These are phyloP conservation scores for Nipponacmea schrenckii DNA, from an alignment of 2,888 invertebrate species.

Conservation along the genomic window DNA sequence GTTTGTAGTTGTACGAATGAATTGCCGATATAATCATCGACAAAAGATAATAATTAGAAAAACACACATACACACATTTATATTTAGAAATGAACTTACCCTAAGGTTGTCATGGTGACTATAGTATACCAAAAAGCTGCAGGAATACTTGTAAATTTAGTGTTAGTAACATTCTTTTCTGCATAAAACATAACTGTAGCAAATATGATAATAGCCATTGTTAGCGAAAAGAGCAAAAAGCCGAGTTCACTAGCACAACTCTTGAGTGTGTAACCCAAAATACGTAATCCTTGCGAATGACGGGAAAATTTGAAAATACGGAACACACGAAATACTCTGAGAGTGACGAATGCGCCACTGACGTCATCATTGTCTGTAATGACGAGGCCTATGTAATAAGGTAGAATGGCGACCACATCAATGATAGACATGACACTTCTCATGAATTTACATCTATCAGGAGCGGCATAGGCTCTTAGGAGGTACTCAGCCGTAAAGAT, in stretches of 20 bases:
- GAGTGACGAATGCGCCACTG: slow-evolving; percentile 97
- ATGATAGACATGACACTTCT: slow-evolving; percentile 99
- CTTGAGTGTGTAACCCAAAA: slow-evolving; percentile 98
- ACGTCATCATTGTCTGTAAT: slow-evolving; percentile 98
- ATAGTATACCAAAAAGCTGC: slow-evolving; percentile 99
- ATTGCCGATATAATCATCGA: too few species aligned
- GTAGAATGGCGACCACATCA: slow-evolving; percentile 98
- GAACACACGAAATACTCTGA: slow-evolving; percentile 98
- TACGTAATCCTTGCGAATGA: slow-evolving; percentile 97
- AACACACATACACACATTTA: slow-evolving; percentile 21
- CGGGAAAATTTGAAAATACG: slow-evolving; percentile 99
- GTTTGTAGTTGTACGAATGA: too few species aligned
- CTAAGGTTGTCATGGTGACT: slow-evolving; percentile 99
- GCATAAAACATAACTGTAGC: slow-evolving; percentile 99
- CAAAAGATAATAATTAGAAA: slow-evolving; percentile 8
- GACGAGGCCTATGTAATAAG: slow-evolving; percentile 97
- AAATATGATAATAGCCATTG: slow-evolving; percentile 99
- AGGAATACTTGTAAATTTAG: slow-evolving; percentile 98
- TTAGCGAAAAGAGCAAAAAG: slow-evolving; percentile 98
- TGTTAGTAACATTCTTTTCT: slow-evolving; percentile 96
- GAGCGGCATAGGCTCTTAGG: slow-evolving; percentile 93
- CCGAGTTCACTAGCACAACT: slow-evolving; percentile 99
- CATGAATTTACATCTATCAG: slow-evolving; percentile 96
- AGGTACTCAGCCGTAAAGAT: slow-evolving; percentile 99
- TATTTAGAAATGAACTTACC: slow-evolving; percentile 77